Evolutionary conservation across 2,113 vertebrate species (phyloP), one percentile per base, ranked within the genome.

Genomic region (Origma solitaria): DNA sequence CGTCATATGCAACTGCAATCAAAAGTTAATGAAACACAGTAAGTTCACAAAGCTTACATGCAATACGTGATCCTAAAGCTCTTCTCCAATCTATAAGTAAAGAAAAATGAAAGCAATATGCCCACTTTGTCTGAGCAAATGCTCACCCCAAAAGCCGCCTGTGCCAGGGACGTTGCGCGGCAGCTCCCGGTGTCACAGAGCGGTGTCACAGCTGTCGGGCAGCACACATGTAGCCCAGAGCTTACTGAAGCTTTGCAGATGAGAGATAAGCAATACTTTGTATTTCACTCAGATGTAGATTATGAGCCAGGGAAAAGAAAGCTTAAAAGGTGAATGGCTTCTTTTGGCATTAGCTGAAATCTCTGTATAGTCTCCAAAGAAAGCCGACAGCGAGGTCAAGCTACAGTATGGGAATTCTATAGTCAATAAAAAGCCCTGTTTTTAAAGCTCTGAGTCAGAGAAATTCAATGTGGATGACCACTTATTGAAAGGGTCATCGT

Each of bases 401-500:
- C 94, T 92, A 81, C 76, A 64, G 90, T 50, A 93, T 76, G 72
- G 90, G 90, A 95, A 95, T 97, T 95, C 92, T 93, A 42, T 40
- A 92, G 92, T 90, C 92, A 90, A 96, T 90, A 93, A 94, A 96
- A 92, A 7, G 2, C n/a, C 65, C 84, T 81, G 85, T 6, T 71
- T 96, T 96, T 86, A 71, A 94, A 93, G 85, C 94, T 86, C 61
- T 31, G 56, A 96, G 85, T 81, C 80, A 88, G 94, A 90, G 93
- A 96, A 96, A 95, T 92, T 86, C 92, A 90, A 45, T 96, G 95
- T 75, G 94, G 88, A 94, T 92, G 94, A 89, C 96, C 92, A 96
- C 72, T 96, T 96, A 96, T 76, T 96, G 96, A 96, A 96, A 96
- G 93, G 96, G 95, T 96, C 94, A 97, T 91, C 91, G 89, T 97